Conservation (phyloP, 2,797 vertebrate genomes). For the Sebastiscus albofasciatus region DNA sequence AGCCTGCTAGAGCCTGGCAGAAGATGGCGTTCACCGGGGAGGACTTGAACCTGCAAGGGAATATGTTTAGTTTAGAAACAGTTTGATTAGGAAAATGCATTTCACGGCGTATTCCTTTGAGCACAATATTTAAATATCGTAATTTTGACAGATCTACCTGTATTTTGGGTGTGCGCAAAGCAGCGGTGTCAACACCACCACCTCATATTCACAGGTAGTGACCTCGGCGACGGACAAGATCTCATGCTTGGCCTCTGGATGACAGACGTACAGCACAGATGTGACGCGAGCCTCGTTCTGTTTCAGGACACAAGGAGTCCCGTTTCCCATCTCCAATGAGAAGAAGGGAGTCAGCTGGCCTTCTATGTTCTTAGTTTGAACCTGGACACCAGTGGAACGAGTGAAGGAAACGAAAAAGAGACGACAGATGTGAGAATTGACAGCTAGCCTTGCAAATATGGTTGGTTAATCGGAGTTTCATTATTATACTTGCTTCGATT, state of each 20-base stretch:
- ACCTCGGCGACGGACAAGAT: slow-evolving; percentile 97
- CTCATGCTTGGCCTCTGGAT: slow-evolving; percentile 98
- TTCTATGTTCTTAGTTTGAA: slow-evolving; percentile 95
- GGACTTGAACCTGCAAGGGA: slow-evolving; percentile 89
- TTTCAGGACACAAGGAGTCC: slow-evolving; percentile 93
- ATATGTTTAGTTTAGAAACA: background rate
- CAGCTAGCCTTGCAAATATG: background rate
- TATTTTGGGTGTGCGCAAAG: slow-evolving; percentile 96
- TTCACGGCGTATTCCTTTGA: background rate
- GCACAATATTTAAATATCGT: background rate
- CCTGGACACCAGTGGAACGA: slow-evolving; percentile 73
- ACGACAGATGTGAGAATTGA: background rate
- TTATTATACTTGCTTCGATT: slow-evolving; percentile 67
- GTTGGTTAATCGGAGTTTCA: background rate
- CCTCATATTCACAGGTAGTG: slow-evolving; percentile 97
- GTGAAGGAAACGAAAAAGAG: background rate
- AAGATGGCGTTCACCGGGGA: slow-evolving; percentile 98
- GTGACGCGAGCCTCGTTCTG: slow-evolving; percentile 89
- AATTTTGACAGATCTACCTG: slow-evolving; percentile 79
- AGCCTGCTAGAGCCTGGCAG: slow-evolving; percentile 93
- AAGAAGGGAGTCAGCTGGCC: slow-evolving; percentile 97
- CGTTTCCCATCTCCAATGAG: slow-evolving; percentile 92
- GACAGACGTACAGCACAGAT: slow-evolving; percentile 94
- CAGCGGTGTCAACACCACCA: slow-evolving; percentile 95
- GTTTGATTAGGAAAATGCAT: background rate